phyloP scores from a whole-genome alignment of 1,140 invertebrate species.

The Oryctes rhinoceros region DNA sequence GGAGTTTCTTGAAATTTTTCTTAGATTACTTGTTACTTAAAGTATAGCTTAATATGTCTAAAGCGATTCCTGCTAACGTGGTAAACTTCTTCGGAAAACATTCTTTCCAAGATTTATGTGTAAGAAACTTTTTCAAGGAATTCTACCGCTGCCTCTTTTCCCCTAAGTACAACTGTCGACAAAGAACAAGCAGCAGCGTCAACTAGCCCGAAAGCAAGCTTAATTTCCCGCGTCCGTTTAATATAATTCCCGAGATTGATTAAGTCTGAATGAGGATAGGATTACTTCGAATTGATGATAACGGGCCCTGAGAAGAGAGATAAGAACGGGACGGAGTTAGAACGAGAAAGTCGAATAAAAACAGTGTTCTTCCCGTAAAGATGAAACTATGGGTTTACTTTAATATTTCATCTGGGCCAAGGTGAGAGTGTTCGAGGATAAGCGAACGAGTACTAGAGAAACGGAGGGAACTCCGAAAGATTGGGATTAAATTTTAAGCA shows the following conservation, averaged over 20 bases:
- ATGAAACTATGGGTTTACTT: constrained; percentile 36
- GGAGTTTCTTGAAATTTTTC: no score
- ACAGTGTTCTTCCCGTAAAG: constrained; percentile 6
- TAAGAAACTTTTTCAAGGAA: no score
- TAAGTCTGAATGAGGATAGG: constrained; percentile 13
- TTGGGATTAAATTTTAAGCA: constrained; percentile 36
- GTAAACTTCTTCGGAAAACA: no score
- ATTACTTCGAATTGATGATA: neutral
- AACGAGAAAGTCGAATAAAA: constrained; percentile 10
- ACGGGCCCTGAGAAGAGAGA: neutral
- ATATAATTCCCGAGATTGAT: neutral
- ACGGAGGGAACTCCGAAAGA: constrained; percentile 23
- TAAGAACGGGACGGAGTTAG: neutral
- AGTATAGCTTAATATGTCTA: no score
- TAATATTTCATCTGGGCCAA: constrained; percentile 22
- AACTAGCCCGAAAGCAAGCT: no score
- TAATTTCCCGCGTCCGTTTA: neutral
- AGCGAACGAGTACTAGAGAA: neutral
- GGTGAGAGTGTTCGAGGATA: neutral
- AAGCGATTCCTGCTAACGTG: no score
- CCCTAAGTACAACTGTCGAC: no score
- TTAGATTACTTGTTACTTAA: no score
- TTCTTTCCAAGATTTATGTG: no score
- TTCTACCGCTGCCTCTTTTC: no score
- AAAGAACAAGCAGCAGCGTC: no score